Conservation (phyloP, 2,113 vertebrate genomes). For the Corynorhinus townsendii region DNA sequence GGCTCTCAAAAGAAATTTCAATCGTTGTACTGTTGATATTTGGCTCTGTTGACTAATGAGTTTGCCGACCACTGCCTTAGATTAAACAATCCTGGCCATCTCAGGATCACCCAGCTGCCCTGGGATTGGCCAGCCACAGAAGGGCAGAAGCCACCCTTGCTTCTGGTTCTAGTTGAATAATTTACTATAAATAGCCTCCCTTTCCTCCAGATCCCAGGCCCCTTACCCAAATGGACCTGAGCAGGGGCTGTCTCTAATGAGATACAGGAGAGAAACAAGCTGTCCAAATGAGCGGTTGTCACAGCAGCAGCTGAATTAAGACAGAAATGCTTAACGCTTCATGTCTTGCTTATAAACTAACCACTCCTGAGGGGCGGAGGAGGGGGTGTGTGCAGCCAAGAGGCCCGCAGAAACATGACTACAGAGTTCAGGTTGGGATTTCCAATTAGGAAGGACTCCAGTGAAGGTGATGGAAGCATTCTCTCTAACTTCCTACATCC, state of each 20-base stretch:
- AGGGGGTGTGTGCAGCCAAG: constrained; percentile 58
- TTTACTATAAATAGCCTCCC: constrained; percentile 84
- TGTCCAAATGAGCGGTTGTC: constrained; percentile 86
- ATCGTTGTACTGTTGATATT: too few relatives aligned
- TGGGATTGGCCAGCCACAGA: neutral
- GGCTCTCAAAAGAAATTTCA: too few relatives aligned
- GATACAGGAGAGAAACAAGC: constrained; percentile 81
- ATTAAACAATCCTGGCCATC: neutral
- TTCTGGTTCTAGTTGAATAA: constrained; percentile 80
- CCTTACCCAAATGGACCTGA: constrained; percentile 91
- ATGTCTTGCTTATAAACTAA: constrained; percentile 81
- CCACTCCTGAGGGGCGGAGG: constrained; percentile 66
- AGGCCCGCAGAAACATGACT: constrained; percentile 76
- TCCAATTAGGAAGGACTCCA: constrained; percentile 54
- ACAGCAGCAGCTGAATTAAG: constrained; percentile 85
- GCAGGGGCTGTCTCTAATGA: constrained; percentile 79
- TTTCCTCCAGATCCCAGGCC: constrained; percentile 82
- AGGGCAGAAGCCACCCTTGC: constrained; percentile 72
- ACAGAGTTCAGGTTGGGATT: constrained; percentile 57
- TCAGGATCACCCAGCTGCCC: neutral
- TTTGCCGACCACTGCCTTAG: neutral
- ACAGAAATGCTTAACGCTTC: constrained; percentile 84
- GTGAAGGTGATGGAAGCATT: constrained; percentile 24
- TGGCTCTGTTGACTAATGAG: too few relatives aligned
- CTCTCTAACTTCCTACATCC: neutral